Evolutionary conservation across 2,797 vertebrate species (phyloP).

Genomic region (Poecile montanus): DNA sequence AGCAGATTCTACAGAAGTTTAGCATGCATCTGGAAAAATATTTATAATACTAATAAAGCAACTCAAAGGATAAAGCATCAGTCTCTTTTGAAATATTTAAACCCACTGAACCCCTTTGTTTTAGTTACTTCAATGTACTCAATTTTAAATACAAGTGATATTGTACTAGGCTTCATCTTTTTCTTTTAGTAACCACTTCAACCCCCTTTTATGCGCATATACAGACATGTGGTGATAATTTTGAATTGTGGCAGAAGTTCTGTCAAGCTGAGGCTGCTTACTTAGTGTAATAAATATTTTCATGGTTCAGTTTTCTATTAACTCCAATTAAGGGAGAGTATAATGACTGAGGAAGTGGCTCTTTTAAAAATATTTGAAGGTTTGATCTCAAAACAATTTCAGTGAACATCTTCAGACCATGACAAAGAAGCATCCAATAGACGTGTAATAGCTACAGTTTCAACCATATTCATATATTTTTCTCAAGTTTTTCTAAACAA

Average conservation of each 20-base stretch:
- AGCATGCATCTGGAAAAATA: not conserved
- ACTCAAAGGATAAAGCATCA: not conserved
- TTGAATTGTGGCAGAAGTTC: not conserved
- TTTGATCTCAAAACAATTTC: not conserved
- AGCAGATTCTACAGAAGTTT: not conserved
- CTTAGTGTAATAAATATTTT: not conserved
- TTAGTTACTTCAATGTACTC: not conserved
- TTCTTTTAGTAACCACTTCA: not conserved
- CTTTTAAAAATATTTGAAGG: not conserved
- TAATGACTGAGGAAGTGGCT: not conserved
- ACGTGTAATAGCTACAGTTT: not conserved
- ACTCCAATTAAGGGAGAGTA: not conserved
- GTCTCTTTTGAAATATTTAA: not conserved
- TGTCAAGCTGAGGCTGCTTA: not conserved
- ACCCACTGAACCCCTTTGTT: not conserved
- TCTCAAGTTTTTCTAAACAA: not conserved
- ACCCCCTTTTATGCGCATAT: not conserved
- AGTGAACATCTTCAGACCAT: not conserved
- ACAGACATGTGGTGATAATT: not conserved
- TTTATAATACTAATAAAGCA: not conserved
- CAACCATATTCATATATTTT: not conserved
- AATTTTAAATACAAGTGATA: not conserved
- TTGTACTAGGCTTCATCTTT: not conserved
- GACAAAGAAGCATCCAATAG: not conserved
- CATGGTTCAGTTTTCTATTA: not conserved